These are phyloP conservation scores for Aleiodes alternator DNA, from an alignment of 2,888 invertebrate species.

Conservation along the genomic window DNA sequence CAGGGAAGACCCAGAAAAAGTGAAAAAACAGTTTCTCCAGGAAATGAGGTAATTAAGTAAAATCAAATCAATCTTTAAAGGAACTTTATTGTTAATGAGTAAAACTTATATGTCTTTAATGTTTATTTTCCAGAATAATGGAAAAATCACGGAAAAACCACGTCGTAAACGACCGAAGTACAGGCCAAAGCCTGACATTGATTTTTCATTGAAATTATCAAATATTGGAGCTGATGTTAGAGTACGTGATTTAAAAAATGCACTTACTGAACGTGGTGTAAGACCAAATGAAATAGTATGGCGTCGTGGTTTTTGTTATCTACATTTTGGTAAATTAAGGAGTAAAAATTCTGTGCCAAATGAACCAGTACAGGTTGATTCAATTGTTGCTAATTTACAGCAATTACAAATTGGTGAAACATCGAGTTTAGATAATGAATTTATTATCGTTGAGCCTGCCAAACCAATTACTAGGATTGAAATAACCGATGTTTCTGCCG, in stretches of 20 bases:
- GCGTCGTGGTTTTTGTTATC: constrained; percentile 82
- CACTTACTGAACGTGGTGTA: constrained; percentile 84
- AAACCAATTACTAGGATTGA: constrained; percentile 77
- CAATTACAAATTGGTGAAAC: constrained; percentile 72
- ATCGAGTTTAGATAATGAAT: constrained; percentile 56
- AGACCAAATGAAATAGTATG: constrained; percentile 87
- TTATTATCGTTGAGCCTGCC: constrained; percentile 74
- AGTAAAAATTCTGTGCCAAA: constrained; percentile 60
- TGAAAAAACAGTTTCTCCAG: constrained; percentile 16
- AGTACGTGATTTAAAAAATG: constrained; percentile 85
- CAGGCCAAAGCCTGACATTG: constrained; percentile 75
- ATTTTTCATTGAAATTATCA: constrained; percentile 81
- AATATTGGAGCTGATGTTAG: constrained; percentile 85
- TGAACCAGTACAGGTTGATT: constrained; percentile 75
- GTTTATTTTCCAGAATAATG: constrained; percentile 25
- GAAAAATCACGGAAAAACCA: constrained; percentile 54
- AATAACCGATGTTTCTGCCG: constrained; percentile 76
- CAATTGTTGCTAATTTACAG: constrained; percentile 76
- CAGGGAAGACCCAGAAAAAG: background rate
- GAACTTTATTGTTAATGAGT: constrained; percentile 6
- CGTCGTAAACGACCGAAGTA: constrained; percentile 62
- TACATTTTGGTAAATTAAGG: constrained; percentile 83
- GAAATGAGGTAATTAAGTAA: constrained; percentile 12
- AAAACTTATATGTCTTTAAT: constrained; percentile 22
- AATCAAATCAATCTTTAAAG: background rate